A percentile compares a stretch with the other conserved stretches of the same genome.
Conservation (phyloP, 2,113 vertebrate genomes). For the Hippotragus niger region DNA sequence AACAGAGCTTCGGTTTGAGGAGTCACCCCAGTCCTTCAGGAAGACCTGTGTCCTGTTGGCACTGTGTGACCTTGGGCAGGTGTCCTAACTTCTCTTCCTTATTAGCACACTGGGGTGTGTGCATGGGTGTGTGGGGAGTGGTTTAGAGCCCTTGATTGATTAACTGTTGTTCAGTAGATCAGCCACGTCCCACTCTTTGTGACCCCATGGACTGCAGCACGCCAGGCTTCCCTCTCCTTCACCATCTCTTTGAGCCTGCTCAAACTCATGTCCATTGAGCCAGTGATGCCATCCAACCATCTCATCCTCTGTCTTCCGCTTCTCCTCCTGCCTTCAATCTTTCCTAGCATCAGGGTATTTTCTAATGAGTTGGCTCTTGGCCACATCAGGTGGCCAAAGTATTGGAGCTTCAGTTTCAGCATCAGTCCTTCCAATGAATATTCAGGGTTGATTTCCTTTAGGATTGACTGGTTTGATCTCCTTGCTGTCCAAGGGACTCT, state of each 20-base stretch:
- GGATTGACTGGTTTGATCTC: neutral
- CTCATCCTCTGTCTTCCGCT: neutral
- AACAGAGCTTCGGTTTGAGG: neutral
- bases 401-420: neutral
- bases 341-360: neutral
- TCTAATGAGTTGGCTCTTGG: neutral
- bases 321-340: neutral
- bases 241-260: neutral
- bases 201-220: neutral
- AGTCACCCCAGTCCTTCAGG: neutral
- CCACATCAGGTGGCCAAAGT: neutral
- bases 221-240: neutral
- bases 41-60: neutral
- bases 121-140: neutral
- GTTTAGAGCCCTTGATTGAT: neutral
- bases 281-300: neutral
- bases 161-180: neutral
- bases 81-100: neutral
- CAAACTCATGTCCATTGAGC: neutral
- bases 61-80: neutral
- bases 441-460: neutral
- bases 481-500: neutral
- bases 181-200: neutral
- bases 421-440: neutral
- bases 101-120: neutral